Conservation (phyloP, 2,888 invertebrate genomes). For the Sinotaia quadrata region DNA sequence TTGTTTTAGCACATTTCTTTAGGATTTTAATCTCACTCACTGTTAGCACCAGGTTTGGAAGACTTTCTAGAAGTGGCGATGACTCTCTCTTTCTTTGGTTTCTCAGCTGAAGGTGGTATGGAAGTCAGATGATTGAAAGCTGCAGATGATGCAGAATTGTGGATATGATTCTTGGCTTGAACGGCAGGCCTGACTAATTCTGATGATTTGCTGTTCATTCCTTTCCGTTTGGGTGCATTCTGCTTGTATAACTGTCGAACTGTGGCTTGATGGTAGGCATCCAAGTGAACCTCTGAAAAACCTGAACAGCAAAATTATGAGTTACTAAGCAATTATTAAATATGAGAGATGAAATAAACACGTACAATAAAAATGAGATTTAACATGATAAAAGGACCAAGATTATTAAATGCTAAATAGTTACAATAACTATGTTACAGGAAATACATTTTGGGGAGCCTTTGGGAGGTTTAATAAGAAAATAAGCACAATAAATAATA, state of each 20-base stretch:
- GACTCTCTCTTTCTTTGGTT: conserved; percentile 32
- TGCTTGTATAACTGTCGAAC: conserved; percentile 21
- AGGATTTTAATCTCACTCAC: conserved; percentile 29
- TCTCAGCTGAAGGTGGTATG: conserved; percentile 14
- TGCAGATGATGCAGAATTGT: not conserved
- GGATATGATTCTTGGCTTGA: conserved; percentile 3
- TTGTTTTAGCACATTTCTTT: too few relatives aligned
- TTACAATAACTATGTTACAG: too few relatives aligned
- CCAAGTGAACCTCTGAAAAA: conserved; percentile 25
- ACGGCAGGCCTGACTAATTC: not conserved
- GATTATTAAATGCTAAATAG: too few relatives aligned
- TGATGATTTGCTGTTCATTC: not conserved
- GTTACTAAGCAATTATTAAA: too few relatives aligned
- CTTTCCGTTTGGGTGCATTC: conserved; percentile 3
- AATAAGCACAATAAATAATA: too few relatives aligned
- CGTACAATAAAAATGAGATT: too few relatives aligned
- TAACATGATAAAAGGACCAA: too few relatives aligned
- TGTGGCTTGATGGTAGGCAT: conserved; percentile 19
- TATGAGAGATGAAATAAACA: too few relatives aligned
- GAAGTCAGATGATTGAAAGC: not conserved
- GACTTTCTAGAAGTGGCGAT: conserved; percentile 21
- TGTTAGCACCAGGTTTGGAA: conserved; percentile 34
- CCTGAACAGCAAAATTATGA: conserved; percentile 14
- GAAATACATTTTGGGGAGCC: too few relatives aligned
- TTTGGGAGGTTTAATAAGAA: too few relatives aligned